phyloP scores from a whole-genome alignment of 2,113 vertebrate species.

The Crotalus horridus region DNA sequence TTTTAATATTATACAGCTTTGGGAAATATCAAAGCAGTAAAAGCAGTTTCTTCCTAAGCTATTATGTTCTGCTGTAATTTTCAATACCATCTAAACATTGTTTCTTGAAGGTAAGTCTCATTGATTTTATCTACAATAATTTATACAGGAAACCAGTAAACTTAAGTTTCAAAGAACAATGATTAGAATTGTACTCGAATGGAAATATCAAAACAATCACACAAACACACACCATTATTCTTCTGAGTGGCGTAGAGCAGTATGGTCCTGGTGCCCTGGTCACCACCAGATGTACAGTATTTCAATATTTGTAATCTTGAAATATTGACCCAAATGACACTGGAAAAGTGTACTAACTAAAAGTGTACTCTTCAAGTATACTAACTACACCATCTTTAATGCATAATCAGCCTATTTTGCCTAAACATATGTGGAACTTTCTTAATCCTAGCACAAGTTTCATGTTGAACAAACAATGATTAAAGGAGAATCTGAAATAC shows the following conservation, averaged over 20 bases:
- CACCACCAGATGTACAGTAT: background rate
- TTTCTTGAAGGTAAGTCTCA: background rate
- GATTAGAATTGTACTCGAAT: background rate
- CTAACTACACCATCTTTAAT: background rate
- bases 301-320: background rate
- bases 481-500: conserved; percentile 3
- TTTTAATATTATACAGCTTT: background rate
- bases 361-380: background rate
- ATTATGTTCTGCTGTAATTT: background rate
- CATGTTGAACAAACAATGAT: conserved; percentile 9
- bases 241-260: background rate
- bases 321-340: background rate
- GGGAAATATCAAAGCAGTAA: background rate
- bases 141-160: background rate
- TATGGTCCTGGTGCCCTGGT: no score
- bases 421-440: background rate
- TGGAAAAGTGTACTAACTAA: background rate
- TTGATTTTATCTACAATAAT: background rate
- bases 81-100: background rate
- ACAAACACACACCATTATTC: background rate
- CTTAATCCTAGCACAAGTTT: background rate
- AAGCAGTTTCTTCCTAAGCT: background rate
- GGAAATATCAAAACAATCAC: background rate
- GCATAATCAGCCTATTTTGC: background rate
- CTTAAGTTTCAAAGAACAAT: background rate